phyloP scores from a whole-genome alignment of 1,140 invertebrate genomes.

The Drosophila navojoa region DNA sequence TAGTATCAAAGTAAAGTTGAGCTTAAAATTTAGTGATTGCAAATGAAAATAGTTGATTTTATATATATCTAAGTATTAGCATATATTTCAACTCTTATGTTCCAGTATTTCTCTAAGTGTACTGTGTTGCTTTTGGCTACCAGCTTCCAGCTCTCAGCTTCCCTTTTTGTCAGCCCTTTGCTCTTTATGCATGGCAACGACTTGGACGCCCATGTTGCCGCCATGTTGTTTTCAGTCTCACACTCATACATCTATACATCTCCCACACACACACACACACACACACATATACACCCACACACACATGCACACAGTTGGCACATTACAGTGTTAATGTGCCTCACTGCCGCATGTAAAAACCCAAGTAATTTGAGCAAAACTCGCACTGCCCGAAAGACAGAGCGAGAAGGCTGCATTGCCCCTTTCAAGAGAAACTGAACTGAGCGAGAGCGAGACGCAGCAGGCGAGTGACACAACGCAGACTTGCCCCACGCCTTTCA shows the following conservation, averaged over 20 bases:
- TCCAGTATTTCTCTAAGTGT: not conserved
- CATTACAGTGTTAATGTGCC: conserved; percentile 84
- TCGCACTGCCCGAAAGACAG: conserved; percentile 38
- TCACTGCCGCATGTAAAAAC: conserved; percentile 83
- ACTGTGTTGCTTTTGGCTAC: conserved; percentile 21
- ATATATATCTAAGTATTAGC: no score
- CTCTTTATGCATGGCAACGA: conserved; percentile 69
- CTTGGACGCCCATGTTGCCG: conserved; percentile 64
- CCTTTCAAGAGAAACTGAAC: conserved; percentile 24
- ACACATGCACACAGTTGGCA: conserved; percentile 71
- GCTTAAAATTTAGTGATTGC: no score
- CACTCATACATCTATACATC: conserved; percentile 1
- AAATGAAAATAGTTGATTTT: no score
- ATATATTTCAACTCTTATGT: not conserved
- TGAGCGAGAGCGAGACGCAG: not conserved
- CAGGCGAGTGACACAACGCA: not conserved
- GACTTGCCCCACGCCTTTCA: conserved; percentile 18
- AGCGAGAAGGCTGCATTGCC: conserved; percentile 5
- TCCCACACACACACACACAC: not conserved
- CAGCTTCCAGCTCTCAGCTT: not conserved
- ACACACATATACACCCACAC: conserved; percentile 9
- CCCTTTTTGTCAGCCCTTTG: conserved; percentile 1
- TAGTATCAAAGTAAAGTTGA: no score
- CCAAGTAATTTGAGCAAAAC: conserved; percentile 80
- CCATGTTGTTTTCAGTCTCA: conserved; percentile 70